Evolutionary conservation across 2,797 vertebrate species (phyloP), one percentile per base, ranked within the genome.

Genomic region (Scomberomorus guttatus): DNA sequence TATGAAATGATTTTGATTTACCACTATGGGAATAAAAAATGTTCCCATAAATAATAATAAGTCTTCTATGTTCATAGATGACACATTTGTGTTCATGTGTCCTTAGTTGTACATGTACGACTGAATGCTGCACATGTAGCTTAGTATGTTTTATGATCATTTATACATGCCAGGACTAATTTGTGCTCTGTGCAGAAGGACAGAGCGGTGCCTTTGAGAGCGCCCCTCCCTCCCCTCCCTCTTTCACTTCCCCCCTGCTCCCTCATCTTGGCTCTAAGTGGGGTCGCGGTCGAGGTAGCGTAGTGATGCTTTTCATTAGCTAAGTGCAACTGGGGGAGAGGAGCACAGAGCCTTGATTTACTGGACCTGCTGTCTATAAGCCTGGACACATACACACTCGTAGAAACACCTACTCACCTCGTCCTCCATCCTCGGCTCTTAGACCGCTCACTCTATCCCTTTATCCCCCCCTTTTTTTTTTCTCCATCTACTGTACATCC

Each of bases 261-360:
- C 80, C 62, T 37, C 78, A 32, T 80, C 81, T 84, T 44, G 68
- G 78, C 78, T 87, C 77, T 92, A 93, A 94, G 92, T 92, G 91
- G 90, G 93, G 92, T 93, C 75, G 76, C 42, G 75, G 89, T 90
- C 46, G 78, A 83, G 84, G 83, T 85, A 89, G 82, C 14, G 61
- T 85, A 79, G 90, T 79, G 90, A 90, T 90, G 89, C 89, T 92
- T 94, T 94, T 94, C 92, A 94, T 95, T 94, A 94, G 93, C 93
- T 94, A 93, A 94, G 93, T 95, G 91, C 91, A 92, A 90, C 89
- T 85, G 81, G 80, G 84, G 74, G 89, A 93, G 91, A 90, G 73
- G 84, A 92, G 84, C 87, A 77, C 15, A 34, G 52, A 71, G 81
- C 68, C 81, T 89, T 92, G 91, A 94, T 94, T 94, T 92, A 93